These are phyloP conservation scores for Morone saxatilis DNA, from an alignment of 2,113 vertebrate species.

Conservation along the genomic window DNA sequence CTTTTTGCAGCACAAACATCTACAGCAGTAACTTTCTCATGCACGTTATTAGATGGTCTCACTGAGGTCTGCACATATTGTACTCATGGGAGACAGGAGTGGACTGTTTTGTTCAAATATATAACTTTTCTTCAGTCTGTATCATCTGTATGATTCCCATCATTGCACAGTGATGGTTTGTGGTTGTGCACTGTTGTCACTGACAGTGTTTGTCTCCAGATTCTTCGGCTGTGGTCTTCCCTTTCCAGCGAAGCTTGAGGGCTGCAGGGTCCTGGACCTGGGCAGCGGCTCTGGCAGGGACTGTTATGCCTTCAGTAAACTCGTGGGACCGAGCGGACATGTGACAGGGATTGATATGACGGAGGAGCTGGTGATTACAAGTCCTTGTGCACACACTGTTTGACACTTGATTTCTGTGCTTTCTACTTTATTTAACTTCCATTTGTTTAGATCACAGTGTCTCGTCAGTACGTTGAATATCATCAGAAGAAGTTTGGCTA, in stretches of 20 bases:
- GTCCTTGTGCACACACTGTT: too few species aligned
- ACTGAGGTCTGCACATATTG: neutral
- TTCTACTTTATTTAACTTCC: neutral
- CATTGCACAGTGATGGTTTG: neutral
- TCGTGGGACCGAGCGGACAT: conserved; percentile 86
- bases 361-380: conserved; percentile 79
- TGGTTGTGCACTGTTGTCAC: neutral
- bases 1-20: neutral
- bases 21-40: neutral
- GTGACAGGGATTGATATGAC: conserved; percentile 91
- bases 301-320: conserved; percentile 88
- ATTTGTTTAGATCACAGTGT: conserved; percentile 62
- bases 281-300: conserved; percentile 90
- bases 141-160: neutral
- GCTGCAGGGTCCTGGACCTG: conserved; percentile 87
- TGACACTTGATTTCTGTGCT: neutral
- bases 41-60: neutral
- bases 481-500: conserved; percentile 82
- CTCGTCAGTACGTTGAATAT: conserved; percentile 76
- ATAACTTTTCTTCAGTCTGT: neutral
- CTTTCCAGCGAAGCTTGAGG: conserved; percentile 85
- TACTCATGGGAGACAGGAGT: neutral
- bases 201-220: conserved; percentile 67
- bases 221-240: conserved; percentile 91
- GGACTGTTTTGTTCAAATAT: neutral